Evolutionary conservation across 2,888 invertebrate genomes (phyloP).

Genomic region (Sabatieria punctata): DNA sequence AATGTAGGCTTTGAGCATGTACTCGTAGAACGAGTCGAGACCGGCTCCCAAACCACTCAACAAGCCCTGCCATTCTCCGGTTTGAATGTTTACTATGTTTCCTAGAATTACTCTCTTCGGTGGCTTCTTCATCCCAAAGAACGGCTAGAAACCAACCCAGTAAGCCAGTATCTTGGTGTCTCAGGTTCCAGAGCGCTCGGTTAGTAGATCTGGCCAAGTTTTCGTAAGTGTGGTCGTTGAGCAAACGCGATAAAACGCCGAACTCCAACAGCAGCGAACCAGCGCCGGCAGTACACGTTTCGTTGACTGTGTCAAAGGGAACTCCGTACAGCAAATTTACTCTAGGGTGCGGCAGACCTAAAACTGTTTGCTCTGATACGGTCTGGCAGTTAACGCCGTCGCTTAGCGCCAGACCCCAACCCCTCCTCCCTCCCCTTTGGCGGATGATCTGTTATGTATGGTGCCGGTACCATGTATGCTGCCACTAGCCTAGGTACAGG

Average conservation of each 20-base stretch:
- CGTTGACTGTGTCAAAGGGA: conserved; percentile 39
- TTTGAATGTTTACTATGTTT: conserved; percentile 46
- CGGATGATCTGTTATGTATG: too few relatives aligned
- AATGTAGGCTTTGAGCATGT: conserved; percentile 45
- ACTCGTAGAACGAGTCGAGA: conserved; percentile 47
- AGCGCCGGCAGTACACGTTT: conserved; percentile 48
- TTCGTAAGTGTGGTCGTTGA: conserved; percentile 44
- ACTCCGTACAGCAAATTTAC: conserved; percentile 42
- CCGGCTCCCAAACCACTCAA: conserved; percentile 47
- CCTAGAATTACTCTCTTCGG: conserved; percentile 33
- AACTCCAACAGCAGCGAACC: conserved; percentile 46
- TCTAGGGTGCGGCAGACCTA: conserved; percentile 31
- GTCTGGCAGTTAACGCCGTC: too few relatives aligned
- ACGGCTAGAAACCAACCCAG: conserved; percentile 35
- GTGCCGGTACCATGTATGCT: too few relatives aligned
- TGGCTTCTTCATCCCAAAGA: background rate
- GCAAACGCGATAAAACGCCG: conserved; percentile 44
- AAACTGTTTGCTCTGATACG: too few relatives aligned
- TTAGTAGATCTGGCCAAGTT: conserved; percentile 42
- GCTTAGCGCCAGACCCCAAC: too few relatives aligned
- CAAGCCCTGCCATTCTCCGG: conserved; percentile 44
- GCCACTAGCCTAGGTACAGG: too few relatives aligned
- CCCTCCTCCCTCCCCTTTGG: too few relatives aligned
- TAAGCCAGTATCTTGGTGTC: conserved; percentile 43
- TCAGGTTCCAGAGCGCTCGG: conserved; percentile 40